Evolutionary conservation across 35 echinoderm and acorn worm genomes (phyloP), one percentile per base, ranked within the genome.

Genomic region (Lytechinus pictus): DNA sequence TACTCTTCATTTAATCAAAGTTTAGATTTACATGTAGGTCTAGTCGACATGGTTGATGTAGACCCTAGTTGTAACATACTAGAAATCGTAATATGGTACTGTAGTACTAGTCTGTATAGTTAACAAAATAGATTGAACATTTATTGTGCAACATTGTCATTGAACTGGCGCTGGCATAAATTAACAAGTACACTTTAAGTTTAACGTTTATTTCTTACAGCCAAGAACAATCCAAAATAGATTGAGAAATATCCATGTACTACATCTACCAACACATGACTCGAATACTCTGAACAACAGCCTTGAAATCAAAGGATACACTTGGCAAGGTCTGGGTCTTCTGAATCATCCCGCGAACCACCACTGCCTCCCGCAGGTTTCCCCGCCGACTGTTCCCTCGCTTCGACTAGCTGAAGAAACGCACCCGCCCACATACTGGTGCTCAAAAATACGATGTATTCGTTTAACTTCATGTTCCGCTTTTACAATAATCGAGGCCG

Each of bases 341-440:
- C 88, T 54, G 28, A 19, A 54, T 90, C 29, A 90, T 27, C 11
- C 29, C 29, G 4, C 3, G 29, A 90, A 12, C 88, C 88, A 14
- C 52, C 29, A 14, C 52, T 12, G 88, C 2, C 88, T 90, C 52
- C 28, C 88, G 27, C 66, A n/a, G 66, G n/a, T 79, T 79, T 79
- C 52, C 88, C 88, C 11, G 88, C 88, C 29, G 88, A 52, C 88
- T 90, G 88, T 33, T 90, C 16, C 88, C 88, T 27, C 52, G 88
- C 88, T 44, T 54, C 88, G 11, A 54, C 88, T 9, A 90, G 88
- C 88, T 90, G 88, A 54, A 90, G 11, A 54, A 90, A 44, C 28
- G 88, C 52, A 52, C 88, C 52, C 88, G 88, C 88, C 88, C 88
- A 90, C 88, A 90, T 52, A 90, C 88, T 90, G 88, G 88, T 33